Conservation (phyloP, 1,140 invertebrate genomes). For the Diorhabda elongata region DNA sequence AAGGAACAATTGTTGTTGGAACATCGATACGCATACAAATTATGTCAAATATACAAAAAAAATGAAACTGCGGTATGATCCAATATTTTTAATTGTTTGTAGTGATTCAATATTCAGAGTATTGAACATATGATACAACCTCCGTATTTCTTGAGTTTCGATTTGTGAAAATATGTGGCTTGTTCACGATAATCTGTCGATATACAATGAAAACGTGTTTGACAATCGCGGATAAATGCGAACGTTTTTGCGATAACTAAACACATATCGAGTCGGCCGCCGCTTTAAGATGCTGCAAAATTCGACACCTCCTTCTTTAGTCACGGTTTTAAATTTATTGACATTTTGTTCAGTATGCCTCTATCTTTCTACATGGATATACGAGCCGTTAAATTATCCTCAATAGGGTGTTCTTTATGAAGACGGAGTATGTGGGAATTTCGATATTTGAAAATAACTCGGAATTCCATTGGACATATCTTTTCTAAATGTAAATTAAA, state of each 20-base stretch:
- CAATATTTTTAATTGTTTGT: too few relatives aligned
- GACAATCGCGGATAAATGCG: conserved; percentile 15
- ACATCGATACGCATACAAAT: too few relatives aligned
- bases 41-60: too few relatives aligned
- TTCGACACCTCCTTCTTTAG: conserved; percentile 18
- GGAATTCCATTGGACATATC: too few relatives aligned
- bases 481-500: too few relatives aligned
- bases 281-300: background rate
- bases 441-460: background rate
- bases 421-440: background rate
- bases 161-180: conserved; percentile 6
- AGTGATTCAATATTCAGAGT: too few relatives aligned
- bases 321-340: conserved; percentile 4
- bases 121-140: too few relatives aligned
- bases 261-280: background rate
- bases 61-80: too few relatives aligned
- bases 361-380: background rate
- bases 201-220: conserved; percentile 19
- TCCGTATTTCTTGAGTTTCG: too few relatives aligned
- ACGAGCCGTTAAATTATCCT: background rate
- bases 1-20: too few relatives aligned
- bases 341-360: conserved; percentile 10
- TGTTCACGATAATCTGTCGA: conserved; percentile 14
- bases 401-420: background rate
- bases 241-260: conserved; percentile 11